phyloP scores from a whole-genome alignment of 2,797 vertebrate genomes.

The Schizothorax lantsangensis region DNA sequence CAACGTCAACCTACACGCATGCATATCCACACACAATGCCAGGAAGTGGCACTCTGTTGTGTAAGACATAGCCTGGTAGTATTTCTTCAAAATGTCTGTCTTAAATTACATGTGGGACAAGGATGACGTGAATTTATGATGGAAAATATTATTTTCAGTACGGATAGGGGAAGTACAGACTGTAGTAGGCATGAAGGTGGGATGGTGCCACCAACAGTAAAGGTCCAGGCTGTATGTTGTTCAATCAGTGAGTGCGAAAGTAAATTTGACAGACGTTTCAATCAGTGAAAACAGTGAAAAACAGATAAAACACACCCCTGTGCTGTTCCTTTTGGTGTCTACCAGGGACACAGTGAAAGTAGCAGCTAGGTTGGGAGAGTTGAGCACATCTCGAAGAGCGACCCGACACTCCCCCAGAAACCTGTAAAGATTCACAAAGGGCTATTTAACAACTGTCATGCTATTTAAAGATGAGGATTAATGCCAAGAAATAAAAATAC shows the following conservation, averaged over 20 bases:
- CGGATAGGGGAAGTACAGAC: background rate
- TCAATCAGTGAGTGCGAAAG: background rate
- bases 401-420: slow-evolving; percentile 88
- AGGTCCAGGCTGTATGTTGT: background rate
- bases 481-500: background rate
- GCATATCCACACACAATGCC: slow-evolving; percentile 60
- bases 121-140: background rate
- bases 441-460: background rate
- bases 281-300: background rate
- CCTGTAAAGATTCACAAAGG: slow-evolving; percentile 69
- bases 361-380: slow-evolving; percentile 83
- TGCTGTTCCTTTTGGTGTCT: slow-evolving; percentile 89
- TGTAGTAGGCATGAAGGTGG: background rate
- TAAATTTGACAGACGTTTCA: background rate
- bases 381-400: slow-evolving; percentile 85
- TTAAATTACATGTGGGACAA: background rate
- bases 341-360: slow-evolving; percentile 86
- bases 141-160: background rate
- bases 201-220: background rate
- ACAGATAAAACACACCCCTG: slow-evolving; percentile 76
- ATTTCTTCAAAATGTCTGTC: slow-evolving; percentile 2
- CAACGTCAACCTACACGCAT: slow-evolving; percentile 45
- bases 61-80: slow-evolving; percentile 38
- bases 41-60: slow-evolving; percentile 59
- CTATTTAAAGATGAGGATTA: background rate